A percentile compares a stretch with the other conserved stretches of the same genome.
phyloP scores from a whole-genome alignment of 2,113 vertebrate species.

The Gambusia affinis region DNA sequence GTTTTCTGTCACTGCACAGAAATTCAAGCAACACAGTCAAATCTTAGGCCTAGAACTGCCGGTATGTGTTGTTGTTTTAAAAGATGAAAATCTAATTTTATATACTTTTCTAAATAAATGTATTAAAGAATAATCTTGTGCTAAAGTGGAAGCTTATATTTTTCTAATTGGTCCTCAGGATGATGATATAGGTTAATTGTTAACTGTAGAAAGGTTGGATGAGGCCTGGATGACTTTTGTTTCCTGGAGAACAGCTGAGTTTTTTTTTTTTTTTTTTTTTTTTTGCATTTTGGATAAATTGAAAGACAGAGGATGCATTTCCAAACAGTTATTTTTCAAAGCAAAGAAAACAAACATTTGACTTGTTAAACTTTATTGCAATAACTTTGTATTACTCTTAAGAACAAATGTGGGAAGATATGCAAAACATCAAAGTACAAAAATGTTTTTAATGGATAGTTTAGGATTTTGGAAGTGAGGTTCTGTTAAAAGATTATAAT shows the following conservation, averaged over 20 bases:
- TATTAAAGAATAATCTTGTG: not conserved
- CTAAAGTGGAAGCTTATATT: conserved; percentile 39
- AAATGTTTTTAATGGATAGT: not conserved
- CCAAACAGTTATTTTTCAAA: conserved; percentile 17
- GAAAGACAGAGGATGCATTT: conserved; percentile 1
- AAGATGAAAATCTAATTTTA: too few relatives aligned
- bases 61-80: not conserved
- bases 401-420: not conserved
- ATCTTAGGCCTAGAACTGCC: not conserved
- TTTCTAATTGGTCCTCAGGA: conserved; percentile 67
- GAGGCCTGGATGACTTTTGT: conserved; percentile 32
- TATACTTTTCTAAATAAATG: not conserved
- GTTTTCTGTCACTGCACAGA: conserved; percentile 17
- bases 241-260: conserved; percentile 3
- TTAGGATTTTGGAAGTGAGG: not conserved
- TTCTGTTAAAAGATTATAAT: not conserved
- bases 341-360: conserved; percentile 23
- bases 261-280: not conserved
- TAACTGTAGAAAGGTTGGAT: conserved; percentile 22
- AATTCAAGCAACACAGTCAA: not conserved
- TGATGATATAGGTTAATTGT: conserved; percentile 43
- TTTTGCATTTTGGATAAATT: conserved; percentile 11
- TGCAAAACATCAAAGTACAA: not conserved
- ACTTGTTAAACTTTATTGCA: not conserved
- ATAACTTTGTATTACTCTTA: conserved; percentile 17